A percentile compares a stretch with the other conserved stretches of the same genome.
These are phyloP conservation scores for Pseudopleuronectes americanus DNA, from an alignment of 2,797 vertebrate genomes.

Conservation along the genomic window DNA sequence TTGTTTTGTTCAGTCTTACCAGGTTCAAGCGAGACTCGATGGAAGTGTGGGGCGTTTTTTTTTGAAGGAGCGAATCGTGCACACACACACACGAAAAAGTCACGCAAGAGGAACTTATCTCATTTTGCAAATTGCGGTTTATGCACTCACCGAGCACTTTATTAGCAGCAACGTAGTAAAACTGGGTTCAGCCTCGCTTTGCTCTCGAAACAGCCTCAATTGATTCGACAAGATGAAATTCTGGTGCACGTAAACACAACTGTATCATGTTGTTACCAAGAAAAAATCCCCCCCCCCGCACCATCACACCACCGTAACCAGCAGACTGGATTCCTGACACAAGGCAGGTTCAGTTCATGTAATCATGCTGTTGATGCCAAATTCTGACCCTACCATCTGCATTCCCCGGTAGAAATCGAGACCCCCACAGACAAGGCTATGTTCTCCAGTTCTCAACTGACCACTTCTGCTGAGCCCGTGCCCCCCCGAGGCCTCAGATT, in stretches of 20 bases:
- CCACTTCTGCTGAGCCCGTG: not conserved
- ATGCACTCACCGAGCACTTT: not conserved
- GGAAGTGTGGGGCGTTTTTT: not conserved
- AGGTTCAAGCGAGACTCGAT: not conserved
- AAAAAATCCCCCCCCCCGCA: not conserved
- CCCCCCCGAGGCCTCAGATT: not conserved
- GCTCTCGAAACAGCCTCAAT: not conserved
- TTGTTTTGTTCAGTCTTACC: not conserved
- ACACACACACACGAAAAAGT: no score
- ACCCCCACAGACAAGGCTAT: not conserved
- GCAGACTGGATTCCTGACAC: not conserved
- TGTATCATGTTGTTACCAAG: not conserved
- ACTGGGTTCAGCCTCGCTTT: not conserved
- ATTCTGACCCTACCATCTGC: conserved; percentile 3
- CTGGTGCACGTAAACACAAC: no score
- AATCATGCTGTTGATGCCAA: not conserved
- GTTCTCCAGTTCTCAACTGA: not conserved
- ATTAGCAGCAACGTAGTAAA: not conserved
- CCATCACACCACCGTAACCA: no score
- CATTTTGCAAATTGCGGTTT: not conserved
- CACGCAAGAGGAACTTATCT: not conserved
- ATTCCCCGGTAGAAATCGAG: not conserved
- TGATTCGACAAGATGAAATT: not conserved
- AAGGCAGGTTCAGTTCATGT: not conserved
- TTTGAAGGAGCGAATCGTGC: conserved; percentile 8